Conservation (phyloP, 1,140 invertebrate species). For the Littorina saxatilis region DNA sequence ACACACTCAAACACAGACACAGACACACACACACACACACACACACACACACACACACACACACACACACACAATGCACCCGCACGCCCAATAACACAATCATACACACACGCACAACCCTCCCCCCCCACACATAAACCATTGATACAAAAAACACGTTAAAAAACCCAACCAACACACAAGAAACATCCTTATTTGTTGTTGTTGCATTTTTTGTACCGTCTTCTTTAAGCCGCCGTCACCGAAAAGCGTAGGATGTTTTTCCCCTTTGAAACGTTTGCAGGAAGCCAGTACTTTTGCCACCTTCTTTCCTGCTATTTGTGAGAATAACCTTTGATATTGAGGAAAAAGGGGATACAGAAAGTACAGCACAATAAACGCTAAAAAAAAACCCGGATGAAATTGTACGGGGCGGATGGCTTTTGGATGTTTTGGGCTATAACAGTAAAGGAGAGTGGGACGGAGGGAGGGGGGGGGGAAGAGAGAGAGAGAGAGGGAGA, state of each 20-base stretch:
- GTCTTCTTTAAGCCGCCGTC: too few species aligned
- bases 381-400: background rate
- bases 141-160: background rate
- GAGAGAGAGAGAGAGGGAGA: background rate
- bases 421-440: too few species aligned
- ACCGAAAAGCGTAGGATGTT: background rate
- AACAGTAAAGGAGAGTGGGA: background rate
- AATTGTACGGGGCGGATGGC: too few species aligned
- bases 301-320: too few species aligned
- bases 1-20: constrained; percentile 15
- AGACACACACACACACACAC: constrained; percentile 13
- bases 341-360: background rate
- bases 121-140: background rate
- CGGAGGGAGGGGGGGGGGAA: background rate
- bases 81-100: background rate
- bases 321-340: too few species aligned
- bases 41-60: background rate
- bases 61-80: background rate
- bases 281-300: too few species aligned
- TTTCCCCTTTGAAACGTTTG: too few species aligned
- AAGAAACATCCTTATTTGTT: background rate
- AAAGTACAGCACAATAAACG: background rate
- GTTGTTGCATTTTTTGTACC: too few species aligned
- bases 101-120: constrained; percentile 10
- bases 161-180: background rate